These are phyloP conservation scores for Hydra vulgaris DNA, from an alignment of 30 jellyfish, hydroid and myxozoan genomes.

Conservation along the genomic window DNA sequence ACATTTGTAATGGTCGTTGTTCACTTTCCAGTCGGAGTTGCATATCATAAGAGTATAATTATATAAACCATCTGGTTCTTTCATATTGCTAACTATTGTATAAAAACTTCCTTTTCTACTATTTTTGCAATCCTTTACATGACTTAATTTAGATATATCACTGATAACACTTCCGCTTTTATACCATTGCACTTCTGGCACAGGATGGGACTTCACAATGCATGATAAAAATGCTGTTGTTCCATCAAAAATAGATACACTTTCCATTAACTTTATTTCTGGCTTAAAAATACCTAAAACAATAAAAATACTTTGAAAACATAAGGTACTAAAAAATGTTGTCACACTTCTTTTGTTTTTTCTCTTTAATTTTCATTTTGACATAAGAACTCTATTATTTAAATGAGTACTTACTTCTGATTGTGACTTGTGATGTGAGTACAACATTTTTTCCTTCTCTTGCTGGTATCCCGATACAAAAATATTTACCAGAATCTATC, in stretches of 20 bases:
- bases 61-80: constrained; percentile 1
- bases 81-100: constrained; percentile 16
- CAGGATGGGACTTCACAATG: constrained; percentile 60
- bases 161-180: constrained; percentile 24
- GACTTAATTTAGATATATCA: constrained; percentile 16
- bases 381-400: too few relatives aligned
- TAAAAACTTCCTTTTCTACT: constrained; percentile 57
- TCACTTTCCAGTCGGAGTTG: constrained; percentile 29
- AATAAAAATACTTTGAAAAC: background rate
- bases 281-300: constrained; percentile 28
- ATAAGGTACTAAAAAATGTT: too few relatives aligned
- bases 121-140: constrained; percentile 34
- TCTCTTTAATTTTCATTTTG: too few relatives aligned
- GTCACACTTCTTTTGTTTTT: background rate
- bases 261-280: background rate
- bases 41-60: constrained; percentile 39
- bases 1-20: constrained; percentile 61
- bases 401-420: constrained; percentile 27
- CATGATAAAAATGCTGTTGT: constrained; percentile 40
- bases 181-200: constrained; percentile 52
- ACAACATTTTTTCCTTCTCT: constrained; percentile 17
- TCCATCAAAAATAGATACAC: constrained; percentile 11
- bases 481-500: constrained; percentile 53
- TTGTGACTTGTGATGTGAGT: constrained; percentile 10
- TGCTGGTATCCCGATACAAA: constrained; percentile 49